These are phyloP conservation scores for Macrobrachium nipponense DNA, from an alignment of 1,140 invertebrate genomes.

Conservation along the genomic window DNA sequence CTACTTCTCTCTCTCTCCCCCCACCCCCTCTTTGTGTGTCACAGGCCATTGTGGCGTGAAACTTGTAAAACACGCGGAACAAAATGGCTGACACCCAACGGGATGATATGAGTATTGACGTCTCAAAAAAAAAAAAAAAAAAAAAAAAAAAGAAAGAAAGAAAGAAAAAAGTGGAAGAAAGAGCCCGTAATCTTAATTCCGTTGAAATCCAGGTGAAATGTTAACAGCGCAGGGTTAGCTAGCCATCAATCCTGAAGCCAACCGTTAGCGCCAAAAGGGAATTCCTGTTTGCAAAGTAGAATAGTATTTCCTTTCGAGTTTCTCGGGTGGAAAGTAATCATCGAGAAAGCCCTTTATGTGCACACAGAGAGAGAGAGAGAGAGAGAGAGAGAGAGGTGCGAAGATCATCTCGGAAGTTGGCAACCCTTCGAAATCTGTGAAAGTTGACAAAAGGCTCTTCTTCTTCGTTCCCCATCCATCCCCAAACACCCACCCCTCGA, in stretches of 20 bases:
- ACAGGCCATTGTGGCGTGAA: neutral
- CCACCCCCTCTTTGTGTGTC: neutral
- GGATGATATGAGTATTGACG: no score
- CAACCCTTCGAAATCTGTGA: constrained; percentile 12
- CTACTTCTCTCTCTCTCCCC: neutral
- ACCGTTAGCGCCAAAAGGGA: no score
- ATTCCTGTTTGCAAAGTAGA: no score
- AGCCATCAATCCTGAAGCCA: no score
- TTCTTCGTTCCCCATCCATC: neutral
- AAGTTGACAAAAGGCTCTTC: constrained; percentile 22
- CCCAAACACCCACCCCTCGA: no score
- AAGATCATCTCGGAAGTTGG: neutral
- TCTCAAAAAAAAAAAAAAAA: no score
- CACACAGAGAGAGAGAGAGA: neutral
- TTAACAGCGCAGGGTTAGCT: no score
- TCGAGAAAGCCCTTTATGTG: neutral
- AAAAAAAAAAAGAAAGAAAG: no score
- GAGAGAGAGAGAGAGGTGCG: neutral
- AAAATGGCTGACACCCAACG: constrained; percentile 25
- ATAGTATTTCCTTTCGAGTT: no score
- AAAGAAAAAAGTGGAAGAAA: no score
- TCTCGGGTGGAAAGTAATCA: neutral
- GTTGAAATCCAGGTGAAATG: no score
- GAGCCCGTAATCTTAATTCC: no score
- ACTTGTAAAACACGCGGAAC: constrained; percentile 9